Evolutionary conservation across 2,113 vertebrate genomes (phyloP), one percentile per base, ranked within the genome.

Genomic region (Saguinus midas): DNA sequence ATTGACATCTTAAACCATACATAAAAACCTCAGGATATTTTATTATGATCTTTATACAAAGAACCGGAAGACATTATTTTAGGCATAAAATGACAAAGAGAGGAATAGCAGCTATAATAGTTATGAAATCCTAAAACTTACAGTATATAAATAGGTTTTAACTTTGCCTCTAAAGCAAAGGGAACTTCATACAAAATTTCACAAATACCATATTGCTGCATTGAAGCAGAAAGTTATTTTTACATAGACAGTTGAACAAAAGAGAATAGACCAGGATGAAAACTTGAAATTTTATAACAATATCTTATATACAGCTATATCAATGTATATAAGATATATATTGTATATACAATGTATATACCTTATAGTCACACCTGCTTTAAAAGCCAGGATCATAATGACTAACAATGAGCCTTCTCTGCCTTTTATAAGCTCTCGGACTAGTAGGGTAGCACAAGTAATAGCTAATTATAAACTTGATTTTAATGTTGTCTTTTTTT

Each of bases 81-180:
- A 97, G 92, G 73, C 70, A 91, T 70, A 40, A 98, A 97, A 96
- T 87, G 57, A 61, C 84, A 96, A 98, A 87, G 58, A 98, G 3
- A n/a, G 72, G 83, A 98, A 93, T 48, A 61, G 7, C 1, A 96
- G 45, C 58, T 17, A 2, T 70, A 96, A 68, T 1, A 55, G 79
- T 92, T 85, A 85, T 45, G 72, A 84, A 95, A 97, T 87, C 17
- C 29, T 91, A 93, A 95, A 90, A 81, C 5, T 86, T 92, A 90
- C 27, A 85, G 10, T 40, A 27, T 61, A 70, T 86, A 96, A 94
- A 11, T 89, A 97, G 55, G 0, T 55, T 94, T 90, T 84, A 85
- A 13, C 16, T 94, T 87, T 96, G 50, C 72, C 97, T 96, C 80
- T 91, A 50, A 96, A 96, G 81, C 17, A 96, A 79, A 94, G 27